Base-by-base conservation (phyloP, 64 coral and sea anemone species). In the Dendronephthya gigantea region DNA sequence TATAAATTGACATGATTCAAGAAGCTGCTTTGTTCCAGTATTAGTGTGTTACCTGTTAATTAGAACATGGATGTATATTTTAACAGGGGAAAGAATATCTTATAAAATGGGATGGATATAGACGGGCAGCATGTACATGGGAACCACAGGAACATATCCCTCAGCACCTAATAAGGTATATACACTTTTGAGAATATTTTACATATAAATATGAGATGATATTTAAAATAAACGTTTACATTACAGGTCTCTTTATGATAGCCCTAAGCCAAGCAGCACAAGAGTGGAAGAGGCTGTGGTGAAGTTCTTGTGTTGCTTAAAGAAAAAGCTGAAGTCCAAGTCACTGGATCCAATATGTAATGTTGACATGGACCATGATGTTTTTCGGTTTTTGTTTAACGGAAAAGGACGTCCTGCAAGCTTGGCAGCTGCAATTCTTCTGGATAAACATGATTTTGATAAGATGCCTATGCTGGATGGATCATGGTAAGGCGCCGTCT, bases 381-480 rank as follows among this genome's bases (percentile, higher is more conserved):
- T 76, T 76, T 76, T 76, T 76, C 69, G 69, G 3, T 76, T 76
- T 76, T 34, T 76, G 29, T 76, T 76, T 37, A 76, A 76, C 12
- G 69, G 69, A 34, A 76, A 76, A 37, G 69, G 69, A 25, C 69
- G 35, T 34, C 69, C 69, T 16, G 28, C 69, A 37, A 76, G 35
- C 31, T 3, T 76, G 35, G 29, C 69, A 37, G 69, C 7, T 34
- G 69, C 69, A 34, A 31, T 34, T 34, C 69, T 76, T 16, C 29
- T 66, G 2, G 69, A 76, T 13, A 28, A 76, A 76, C 23, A 76
- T 76, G 69, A 76, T 37, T 76, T 31, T 76, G 69, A 76, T 34
- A 76, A 28, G 35, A 76, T 76, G 69, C 69, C 69, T 37, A 4
- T 34, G 16, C 69, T 76, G 28, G 35, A 31, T 76, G n/a, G 35